A percentile compares a stretch with the other conserved stretches of the same genome.
phyloP scores from a whole-genome alignment of 1,140 invertebrate species.

The Dendrolimus punctatus region DNA sequence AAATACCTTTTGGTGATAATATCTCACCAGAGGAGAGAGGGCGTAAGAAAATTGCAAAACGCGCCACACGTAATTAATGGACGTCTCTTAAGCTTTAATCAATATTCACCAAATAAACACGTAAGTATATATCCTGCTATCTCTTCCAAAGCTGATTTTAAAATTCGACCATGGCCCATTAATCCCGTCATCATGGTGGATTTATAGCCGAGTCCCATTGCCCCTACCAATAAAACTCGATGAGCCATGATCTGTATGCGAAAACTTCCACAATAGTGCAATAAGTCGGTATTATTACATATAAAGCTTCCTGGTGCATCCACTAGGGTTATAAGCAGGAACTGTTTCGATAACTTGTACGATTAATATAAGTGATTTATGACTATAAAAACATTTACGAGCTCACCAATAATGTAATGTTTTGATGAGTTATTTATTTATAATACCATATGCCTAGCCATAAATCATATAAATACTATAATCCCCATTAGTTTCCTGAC shows the following conservation, averaged over 20 bases:
- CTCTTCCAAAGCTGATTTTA: constrained; percentile 22
- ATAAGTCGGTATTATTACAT: constrained; percentile 32
- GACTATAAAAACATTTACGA: no score
- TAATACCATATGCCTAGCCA: no score
- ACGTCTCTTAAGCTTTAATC: no score
- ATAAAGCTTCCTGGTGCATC: constrained; percentile 18
- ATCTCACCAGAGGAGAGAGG: no score
- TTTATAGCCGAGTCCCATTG: constrained; percentile 40
- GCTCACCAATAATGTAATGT: no score
- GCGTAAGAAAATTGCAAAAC: no score
- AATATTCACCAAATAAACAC: neutral
- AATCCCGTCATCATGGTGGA: constrained; percentile 51
- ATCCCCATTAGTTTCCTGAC: no score
- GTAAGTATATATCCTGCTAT: constrained; percentile 1
- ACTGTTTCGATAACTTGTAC: neutral
- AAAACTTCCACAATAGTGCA: constrained; percentile 36
- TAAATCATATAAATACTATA: no score
- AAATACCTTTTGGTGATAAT: no score
- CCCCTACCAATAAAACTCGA: constrained; percentile 54
- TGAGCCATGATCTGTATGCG: constrained; percentile 55
- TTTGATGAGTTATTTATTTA: no score
- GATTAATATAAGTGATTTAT: no score
- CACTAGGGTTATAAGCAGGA: constrained; percentile 9
- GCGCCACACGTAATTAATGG: no score
- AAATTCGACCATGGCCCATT: constrained; percentile 43